phyloP scores from a whole-genome alignment of 2,113 vertebrate genomes.

The Melospiza melodia region DNA sequence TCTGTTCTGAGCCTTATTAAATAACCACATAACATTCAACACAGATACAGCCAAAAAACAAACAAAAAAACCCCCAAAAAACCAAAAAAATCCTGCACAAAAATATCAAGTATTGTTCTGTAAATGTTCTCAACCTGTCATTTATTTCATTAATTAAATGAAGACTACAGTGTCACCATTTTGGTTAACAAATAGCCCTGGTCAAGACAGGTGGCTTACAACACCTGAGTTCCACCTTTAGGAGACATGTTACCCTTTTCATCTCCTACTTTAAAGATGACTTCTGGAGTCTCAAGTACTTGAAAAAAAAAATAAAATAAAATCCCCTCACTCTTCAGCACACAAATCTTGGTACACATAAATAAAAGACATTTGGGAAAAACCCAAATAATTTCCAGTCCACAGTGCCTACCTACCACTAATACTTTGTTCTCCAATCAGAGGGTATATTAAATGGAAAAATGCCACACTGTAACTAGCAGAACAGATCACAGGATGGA shows the following conservation, averaged over 20 bases:
- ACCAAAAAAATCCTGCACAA: not conserved
- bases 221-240: not conserved
- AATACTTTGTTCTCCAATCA: not conserved
- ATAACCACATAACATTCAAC: not conserved
- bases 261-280: not conserved
- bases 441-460: not conserved
- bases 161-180: constrained; percentile 27
- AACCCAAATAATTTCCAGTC: not conserved
- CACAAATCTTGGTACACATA: not conserved
- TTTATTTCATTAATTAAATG: constrained; percentile 38
- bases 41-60: not conserved
- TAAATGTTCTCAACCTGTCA: constrained; percentile 29
- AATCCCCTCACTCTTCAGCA: not conserved
- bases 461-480: not conserved
- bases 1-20: constrained; percentile 8
- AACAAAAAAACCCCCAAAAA: not conserved
- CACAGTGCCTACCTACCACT: not conserved
- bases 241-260: fast-evolving
- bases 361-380: not conserved
- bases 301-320: not conserved
- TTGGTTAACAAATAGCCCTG: not conserved
- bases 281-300: not conserved
- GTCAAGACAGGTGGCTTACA: not conserved
- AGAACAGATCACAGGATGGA: not conserved
- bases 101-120: constrained; percentile 28